Evolutionary conservation across 2,797 vertebrate genomes (phyloP).

Genomic region (Gobio occitaniae): DNA sequence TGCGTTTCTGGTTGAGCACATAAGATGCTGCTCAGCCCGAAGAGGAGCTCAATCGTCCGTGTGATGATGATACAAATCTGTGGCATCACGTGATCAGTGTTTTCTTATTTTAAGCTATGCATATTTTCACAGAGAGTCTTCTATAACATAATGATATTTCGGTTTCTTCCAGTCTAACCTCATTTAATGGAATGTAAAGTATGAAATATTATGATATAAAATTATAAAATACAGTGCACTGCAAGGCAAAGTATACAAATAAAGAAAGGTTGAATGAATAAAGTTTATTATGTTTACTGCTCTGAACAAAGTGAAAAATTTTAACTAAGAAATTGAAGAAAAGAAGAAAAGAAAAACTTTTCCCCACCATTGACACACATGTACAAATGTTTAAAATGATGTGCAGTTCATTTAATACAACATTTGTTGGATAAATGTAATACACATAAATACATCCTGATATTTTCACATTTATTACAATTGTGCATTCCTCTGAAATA

Average conservation of each 20-base stretch:
- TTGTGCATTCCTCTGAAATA: too few species aligned
- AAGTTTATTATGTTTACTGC: not conserved
- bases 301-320: too few species aligned
- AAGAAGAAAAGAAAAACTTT: too few species aligned
- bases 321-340: not conserved
- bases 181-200: too few species aligned
- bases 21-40: not conserved
- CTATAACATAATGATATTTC: not conserved
- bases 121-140: not conserved
- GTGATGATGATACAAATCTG: not conserved
- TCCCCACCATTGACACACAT: fast-evolving
- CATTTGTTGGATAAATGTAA: too few species aligned
- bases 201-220: too few species aligned
- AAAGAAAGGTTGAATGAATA: not conserved
- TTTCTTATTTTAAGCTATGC: not conserved
- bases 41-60: not conserved
- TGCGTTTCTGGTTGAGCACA: not conserved
- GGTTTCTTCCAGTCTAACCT: not conserved
- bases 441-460: too few species aligned
- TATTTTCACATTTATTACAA: too few species aligned
- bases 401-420: too few species aligned
- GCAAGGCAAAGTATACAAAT: not conserved
- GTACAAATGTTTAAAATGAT: too few species aligned
- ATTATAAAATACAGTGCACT: not conserved
- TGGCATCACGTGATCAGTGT: not conserved